These are phyloP conservation scores for Eupithecia vulgata DNA, from an alignment of 2,888 invertebrate species.

Conservation along the genomic window DNA sequence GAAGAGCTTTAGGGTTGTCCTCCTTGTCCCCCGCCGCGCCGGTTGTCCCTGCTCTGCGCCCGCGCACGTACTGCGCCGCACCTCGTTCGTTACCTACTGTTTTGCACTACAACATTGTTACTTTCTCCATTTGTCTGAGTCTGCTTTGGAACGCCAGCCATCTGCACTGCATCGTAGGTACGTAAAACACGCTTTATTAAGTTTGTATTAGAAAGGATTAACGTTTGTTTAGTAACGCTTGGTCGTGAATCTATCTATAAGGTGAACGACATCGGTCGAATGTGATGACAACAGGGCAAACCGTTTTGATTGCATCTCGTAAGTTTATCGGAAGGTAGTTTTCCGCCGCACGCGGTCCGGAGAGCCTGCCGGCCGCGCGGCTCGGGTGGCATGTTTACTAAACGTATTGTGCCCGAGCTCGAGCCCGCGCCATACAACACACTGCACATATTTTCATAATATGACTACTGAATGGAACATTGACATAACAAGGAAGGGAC, in stretches of 20 bases:
- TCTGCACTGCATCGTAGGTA: too few species aligned
- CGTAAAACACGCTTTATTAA: neutral
- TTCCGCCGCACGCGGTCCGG: too few species aligned
- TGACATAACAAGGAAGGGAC: constrained; percentile 65
- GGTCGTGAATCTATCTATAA: neutral
- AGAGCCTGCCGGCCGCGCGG: constrained; percentile 50
- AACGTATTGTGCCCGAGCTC: constrained; percentile 49
- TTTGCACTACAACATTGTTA: constrained; percentile 34
- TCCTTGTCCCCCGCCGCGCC: constrained; percentile 22
- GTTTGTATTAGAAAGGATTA: neutral
- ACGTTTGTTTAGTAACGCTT: neutral
- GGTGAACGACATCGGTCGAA: neutral
- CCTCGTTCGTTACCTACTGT: constrained; percentile 24
- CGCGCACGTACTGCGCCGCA: neutral
- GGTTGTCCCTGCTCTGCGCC: constrained; percentile 21
- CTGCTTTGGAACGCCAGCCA: neutral
- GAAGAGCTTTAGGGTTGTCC: neutral
- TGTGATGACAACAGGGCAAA: neutral
- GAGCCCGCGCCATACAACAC: constrained; percentile 47
- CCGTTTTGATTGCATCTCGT: neutral
- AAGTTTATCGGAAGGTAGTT: neutral
- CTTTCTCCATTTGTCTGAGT: constrained; percentile 16
- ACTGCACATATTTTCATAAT: constrained; percentile 74
- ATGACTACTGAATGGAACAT: constrained; percentile 59
- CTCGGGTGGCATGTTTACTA: constrained; percentile 70